These are phyloP conservation scores for Avahi laniger DNA, from an alignment of 2,797 vertebrate genomes.

Conservation along the genomic window DNA sequence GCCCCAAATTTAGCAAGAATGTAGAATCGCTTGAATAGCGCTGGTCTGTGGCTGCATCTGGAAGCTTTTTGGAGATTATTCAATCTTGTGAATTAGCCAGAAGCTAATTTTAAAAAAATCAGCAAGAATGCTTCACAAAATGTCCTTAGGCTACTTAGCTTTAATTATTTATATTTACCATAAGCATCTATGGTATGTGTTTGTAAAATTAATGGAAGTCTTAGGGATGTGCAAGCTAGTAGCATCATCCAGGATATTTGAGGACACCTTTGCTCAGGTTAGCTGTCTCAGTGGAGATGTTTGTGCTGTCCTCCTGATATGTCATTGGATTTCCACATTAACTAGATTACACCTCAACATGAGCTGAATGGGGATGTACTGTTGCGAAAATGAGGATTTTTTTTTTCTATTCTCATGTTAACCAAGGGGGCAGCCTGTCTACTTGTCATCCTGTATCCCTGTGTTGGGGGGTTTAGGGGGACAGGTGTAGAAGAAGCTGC, in stretches of 20 bases:
- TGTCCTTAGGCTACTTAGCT: conserved; percentile 45
- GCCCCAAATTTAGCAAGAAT: neutral
- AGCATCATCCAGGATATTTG: neutral
- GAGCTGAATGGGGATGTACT: neutral
- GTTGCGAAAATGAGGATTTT: neutral
- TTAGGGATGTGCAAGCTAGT: neutral
- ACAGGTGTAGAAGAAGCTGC: neutral
- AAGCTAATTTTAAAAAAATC: conserved; percentile 37
- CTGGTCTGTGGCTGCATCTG: conserved; percentile 15
- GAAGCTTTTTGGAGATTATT: conserved; percentile 42
- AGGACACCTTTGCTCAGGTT: neutral
- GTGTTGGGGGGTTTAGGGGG: neutral
- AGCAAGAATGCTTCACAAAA: conserved; percentile 33
- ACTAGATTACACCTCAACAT: neutral
- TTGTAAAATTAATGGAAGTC: conserved; percentile 46
- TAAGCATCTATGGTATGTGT: conserved; percentile 50
- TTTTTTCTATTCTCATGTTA: accelerated
- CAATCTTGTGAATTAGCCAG: conserved; percentile 25
- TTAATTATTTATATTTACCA: conserved; percentile 72
- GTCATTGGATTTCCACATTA: neutral
- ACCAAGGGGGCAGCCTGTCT: neutral
- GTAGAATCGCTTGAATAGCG: neutral
- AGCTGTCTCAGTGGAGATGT: neutral
- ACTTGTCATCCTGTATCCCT: accelerated
- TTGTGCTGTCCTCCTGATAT: neutral